Conservation (phyloP, 1,140 invertebrate species). For the Drosophila tani region DNA sequence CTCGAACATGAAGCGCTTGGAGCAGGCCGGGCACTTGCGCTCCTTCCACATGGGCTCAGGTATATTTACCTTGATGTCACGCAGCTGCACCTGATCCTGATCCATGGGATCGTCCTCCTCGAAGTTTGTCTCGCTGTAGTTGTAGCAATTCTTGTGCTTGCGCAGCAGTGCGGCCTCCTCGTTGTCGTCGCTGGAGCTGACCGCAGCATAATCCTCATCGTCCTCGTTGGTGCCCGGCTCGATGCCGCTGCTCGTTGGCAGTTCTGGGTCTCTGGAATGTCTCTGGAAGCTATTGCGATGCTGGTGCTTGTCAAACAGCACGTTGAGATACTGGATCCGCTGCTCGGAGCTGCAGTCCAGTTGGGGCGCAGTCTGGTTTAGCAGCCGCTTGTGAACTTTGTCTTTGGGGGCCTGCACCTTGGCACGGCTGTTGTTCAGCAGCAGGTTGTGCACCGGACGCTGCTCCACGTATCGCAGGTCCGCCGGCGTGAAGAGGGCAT, state of each 20-base stretch:
- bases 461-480: constrained; percentile 69
- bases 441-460: constrained; percentile 63
- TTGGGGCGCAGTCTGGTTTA: constrained; percentile 51
- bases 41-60: constrained; percentile 81
- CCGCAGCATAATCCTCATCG: constrained; percentile 64
- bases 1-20: constrained; percentile 81
- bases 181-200: constrained; percentile 72
- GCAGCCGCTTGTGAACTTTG: constrained; percentile 71
- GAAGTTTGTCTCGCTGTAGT: constrained; percentile 80
- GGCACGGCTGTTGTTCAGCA: constrained; percentile 57
- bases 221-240: constrained; percentile 56
- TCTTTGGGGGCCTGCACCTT: constrained; percentile 52
- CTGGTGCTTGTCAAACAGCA: constrained; percentile 69
- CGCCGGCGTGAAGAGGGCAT: constrained; percentile 55
- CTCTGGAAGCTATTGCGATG: constrained; percentile 2
- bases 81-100: constrained; percentile 68
- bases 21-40: constrained; percentile 78
- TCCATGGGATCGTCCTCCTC: constrained; percentile 84
- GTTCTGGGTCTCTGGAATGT: constrained; percentile 22
- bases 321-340: constrained; percentile 68
- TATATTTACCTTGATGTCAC: constrained; percentile 75
- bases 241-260: constrained; percentile 55
- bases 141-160: constrained; percentile 73
- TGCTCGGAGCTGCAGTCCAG: constrained; percentile 44
- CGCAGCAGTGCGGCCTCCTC: constrained; percentile 56